Evolutionary conservation across 2,888 invertebrate genomes (phyloP), one percentile per base, ranked within the genome.

Genomic region (Andrena bucephala): DNA sequence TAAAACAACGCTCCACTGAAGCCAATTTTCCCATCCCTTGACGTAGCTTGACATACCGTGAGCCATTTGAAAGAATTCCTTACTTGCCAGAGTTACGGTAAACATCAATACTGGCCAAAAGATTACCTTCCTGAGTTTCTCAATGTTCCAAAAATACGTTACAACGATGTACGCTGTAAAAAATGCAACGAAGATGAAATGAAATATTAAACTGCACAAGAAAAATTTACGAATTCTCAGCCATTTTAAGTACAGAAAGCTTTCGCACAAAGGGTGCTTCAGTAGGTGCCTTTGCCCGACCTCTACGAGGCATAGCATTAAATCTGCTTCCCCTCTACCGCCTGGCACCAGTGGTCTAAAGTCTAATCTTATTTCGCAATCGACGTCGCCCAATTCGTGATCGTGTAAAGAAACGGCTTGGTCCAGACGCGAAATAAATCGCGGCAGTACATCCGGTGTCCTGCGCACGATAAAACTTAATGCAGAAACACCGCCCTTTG

Each of bases 241-340:
- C 98, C 98, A 98, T 94, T 98, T 98, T 27, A 98, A 94, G 89
- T 97, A 96, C 0, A 98, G 95, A 92, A 98, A 98, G 2, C 97
- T 97, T 93, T 98, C 97, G 85, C 97, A 97, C 0, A 98, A 95
- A 0, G 98, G 98, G 94, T 98, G 98, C 92, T 97, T 97, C 2
- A 98, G 93, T 8, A 98, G 95, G 71, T 97, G 96, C 89, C 96
- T 96, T 85, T 97, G 97, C 1, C 97, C 97, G 1, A 97, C 97
- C 84, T 95, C 97, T 89, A 85, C 95, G 94, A 69, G 96, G 96
- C 85, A 97, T 95, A 86, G 96, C 93, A 71, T 96, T 94, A 91
- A 95, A 93, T 93, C 96, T 95, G 93, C 95, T 82, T 94, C 93
- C 1, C 93, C 92, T 52, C 93, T 85, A 10, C 92, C 92, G 20